These are phyloP conservation scores for Philotrypesis tridentata DNA, from an alignment of 1,140 invertebrate genomes.

Conservation along the genomic window DNA sequence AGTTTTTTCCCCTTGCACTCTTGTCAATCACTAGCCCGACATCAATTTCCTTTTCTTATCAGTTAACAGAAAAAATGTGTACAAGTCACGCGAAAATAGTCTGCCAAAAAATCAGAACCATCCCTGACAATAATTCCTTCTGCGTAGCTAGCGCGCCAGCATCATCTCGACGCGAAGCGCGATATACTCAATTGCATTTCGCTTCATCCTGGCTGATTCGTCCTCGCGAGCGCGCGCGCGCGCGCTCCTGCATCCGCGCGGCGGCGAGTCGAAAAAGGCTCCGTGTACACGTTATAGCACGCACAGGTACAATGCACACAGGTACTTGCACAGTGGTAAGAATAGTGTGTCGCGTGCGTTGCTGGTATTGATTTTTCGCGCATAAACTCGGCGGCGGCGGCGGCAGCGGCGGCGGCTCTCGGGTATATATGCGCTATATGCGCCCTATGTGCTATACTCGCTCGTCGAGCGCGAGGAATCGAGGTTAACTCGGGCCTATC, in stretches of 20 bases:
- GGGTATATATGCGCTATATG: not conserved
- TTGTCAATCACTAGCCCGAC: no score
- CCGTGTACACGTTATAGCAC: not conserved
- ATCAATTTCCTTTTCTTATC: no score
- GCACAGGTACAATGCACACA: constrained; percentile 33
- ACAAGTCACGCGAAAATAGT: no score
- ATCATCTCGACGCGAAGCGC: no score
- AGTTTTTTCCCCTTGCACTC: no score
- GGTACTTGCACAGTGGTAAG: not conserved
- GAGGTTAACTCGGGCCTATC: constrained; percentile 61
- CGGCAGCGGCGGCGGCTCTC: not conserved
- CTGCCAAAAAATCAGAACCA: no score
- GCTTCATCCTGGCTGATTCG: no score
- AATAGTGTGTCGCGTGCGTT: constrained; percentile 39
- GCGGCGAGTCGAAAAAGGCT: no score
- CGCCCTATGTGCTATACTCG: not conserved
- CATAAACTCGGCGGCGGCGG: constrained; percentile 59
- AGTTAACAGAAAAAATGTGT: no score
- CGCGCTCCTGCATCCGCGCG: not conserved
- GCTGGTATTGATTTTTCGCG: constrained; percentile 70
- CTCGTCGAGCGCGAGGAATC: constrained; percentile 49
- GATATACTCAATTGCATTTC: no score
- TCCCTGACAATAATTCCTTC: no score
- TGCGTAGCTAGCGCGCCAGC: no score
- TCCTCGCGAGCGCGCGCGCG: not conserved